Conservation (phyloP, 2,888 invertebrate species). For the Mamestra brassicae region DNA sequence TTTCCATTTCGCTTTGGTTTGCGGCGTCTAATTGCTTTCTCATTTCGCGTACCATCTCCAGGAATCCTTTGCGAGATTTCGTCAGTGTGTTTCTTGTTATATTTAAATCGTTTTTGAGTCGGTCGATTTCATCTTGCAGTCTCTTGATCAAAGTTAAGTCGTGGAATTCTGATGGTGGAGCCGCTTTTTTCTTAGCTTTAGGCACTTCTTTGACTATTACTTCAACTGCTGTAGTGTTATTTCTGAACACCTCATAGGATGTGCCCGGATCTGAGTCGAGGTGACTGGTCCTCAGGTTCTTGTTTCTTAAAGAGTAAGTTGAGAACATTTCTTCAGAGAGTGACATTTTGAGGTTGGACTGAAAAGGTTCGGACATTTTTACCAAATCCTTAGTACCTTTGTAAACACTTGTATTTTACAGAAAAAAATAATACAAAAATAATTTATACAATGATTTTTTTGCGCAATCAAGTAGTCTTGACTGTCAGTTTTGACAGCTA, state of each 20-base stretch:
- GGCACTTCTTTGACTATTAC: slow-evolving; percentile 82
- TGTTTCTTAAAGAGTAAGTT: slow-evolving; percentile 43
- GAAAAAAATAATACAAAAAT: slow-evolving; percentile 49
- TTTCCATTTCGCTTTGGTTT: slow-evolving; percentile 76
- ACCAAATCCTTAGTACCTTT: slow-evolving; percentile 1
- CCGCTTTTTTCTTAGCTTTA: slow-evolving; percentile 67
- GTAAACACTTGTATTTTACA: slow-evolving; percentile 64
- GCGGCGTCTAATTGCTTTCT: slow-evolving; percentile 78
- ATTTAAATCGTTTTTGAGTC: slow-evolving; percentile 73
- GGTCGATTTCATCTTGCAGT: slow-evolving; percentile 73
- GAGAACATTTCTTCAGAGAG: slow-evolving; percentile 65
- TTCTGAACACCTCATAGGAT: slow-evolving; percentile 81
- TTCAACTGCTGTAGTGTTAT: slow-evolving; percentile 84
- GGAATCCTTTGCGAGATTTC: slow-evolving; percentile 72
- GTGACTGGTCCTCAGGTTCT: slow-evolving; percentile 41
- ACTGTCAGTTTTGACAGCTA: slow-evolving; percentile 25
- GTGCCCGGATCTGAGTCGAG: slow-evolving; percentile 66
- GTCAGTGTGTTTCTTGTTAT: slow-evolving; percentile 70
- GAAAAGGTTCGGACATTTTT: slow-evolving; percentile 64
- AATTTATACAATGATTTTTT: slow-evolving; percentile 40
- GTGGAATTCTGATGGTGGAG: slow-evolving; percentile 44
- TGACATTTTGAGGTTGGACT: slow-evolving; percentile 66
- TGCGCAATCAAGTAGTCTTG: slow-evolving; percentile 19
- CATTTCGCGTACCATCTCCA: slow-evolving; percentile 76
- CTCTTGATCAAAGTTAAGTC: slow-evolving; percentile 51